These are phyloP conservation scores for Drosophila stalkeri DNA, from an alignment of 2,888 invertebrate species.

Conservation along the genomic window DNA sequence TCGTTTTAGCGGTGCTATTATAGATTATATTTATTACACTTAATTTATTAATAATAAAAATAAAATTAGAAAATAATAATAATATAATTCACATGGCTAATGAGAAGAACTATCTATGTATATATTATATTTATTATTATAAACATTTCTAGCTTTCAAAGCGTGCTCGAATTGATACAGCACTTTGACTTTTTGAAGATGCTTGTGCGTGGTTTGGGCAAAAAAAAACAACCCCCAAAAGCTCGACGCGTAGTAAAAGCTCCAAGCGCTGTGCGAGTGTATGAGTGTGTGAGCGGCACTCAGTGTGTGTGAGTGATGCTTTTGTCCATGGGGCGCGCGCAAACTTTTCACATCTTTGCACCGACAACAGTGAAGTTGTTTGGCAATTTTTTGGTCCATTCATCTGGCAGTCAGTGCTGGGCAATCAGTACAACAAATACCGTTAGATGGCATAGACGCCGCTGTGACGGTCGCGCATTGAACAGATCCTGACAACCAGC, in stretches of 20 bases:
- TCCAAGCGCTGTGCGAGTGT: conserved; percentile 28
- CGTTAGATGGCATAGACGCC: conserved; percentile 68
- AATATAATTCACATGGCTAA: not conserved
- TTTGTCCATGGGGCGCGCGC: conserved; percentile 56
- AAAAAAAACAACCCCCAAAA: conserved; percentile 35
- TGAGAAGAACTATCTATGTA: too few species aligned
- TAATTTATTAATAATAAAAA: too few species aligned
- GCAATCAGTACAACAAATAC: conserved; percentile 69
- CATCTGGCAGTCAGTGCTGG: conserved; percentile 59
- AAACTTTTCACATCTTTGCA: conserved; percentile 67
- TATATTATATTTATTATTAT: too few species aligned
- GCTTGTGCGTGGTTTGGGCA: conserved; percentile 25
- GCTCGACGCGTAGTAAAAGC: conserved; percentile 71
- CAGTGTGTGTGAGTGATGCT: conserved; percentile 28
- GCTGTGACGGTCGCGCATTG: conserved; percentile 41
- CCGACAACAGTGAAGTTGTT: conserved; percentile 69
- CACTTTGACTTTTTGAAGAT: conserved; percentile 41
- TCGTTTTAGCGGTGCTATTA: too few species aligned
- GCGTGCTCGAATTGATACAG: conserved; percentile 22
- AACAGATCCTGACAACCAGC: conserved; percentile 21
- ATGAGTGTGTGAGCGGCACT: conserved; percentile 6
- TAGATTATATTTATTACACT: too few species aligned
- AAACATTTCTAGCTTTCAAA: not conserved
- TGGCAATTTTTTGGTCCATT: conserved; percentile 74
- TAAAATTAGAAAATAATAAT: not conserved